A percentile compares a stretch with the other conserved stretches of the same genome.
phyloP scores from a whole-genome alignment of 2,797 vertebrate genomes.

The Oryzias sinensis region DNA sequence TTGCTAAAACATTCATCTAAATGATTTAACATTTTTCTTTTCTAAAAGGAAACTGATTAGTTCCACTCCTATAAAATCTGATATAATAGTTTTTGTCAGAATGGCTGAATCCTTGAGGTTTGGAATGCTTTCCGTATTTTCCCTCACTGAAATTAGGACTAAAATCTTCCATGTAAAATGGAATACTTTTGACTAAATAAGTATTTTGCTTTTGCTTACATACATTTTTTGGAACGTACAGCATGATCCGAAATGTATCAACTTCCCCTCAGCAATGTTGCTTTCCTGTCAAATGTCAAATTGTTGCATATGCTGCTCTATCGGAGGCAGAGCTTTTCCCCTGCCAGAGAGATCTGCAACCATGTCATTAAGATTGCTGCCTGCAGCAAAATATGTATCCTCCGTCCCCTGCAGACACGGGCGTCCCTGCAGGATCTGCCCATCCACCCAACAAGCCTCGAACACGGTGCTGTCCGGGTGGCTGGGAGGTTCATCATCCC shows the following conservation, averaged over 20 bases:
- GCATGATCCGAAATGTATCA: conserved; percentile 32
- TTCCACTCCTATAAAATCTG: conserved; percentile 43
- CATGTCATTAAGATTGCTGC: conserved; percentile 60
- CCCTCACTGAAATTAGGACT: conserved; percentile 72
- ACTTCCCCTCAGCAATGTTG: conserved; percentile 6
- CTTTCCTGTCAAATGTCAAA: conserved; percentile 24
- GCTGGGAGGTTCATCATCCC: conserved; percentile 63
- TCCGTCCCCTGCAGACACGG: conserved; percentile 59
- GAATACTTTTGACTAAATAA: conserved; percentile 21
- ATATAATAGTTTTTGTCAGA: conserved; percentile 58
- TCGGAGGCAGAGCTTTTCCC: conserved; percentile 47
- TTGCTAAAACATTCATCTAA: no score
- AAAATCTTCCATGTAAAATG: conserved; percentile 39
- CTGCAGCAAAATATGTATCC: conserved; percentile 47
- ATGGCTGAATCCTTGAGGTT: conserved; percentile 70
- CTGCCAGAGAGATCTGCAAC: conserved; percentile 44
- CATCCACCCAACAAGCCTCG: conserved; percentile 40
- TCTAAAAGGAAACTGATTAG: conserved; percentile 8
- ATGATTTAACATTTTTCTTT: no score
- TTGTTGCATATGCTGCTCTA: conserved; percentile 22
- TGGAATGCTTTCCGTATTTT: conserved; percentile 66
- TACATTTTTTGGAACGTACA: conserved; percentile 1
- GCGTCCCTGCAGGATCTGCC: conserved; percentile 61
- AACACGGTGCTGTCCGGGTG: conserved; percentile 29
- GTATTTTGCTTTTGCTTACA: conserved; percentile 18